Conservation (phyloP, 2,888 invertebrate genomes). For the Leucozona laternaria region DNA sequence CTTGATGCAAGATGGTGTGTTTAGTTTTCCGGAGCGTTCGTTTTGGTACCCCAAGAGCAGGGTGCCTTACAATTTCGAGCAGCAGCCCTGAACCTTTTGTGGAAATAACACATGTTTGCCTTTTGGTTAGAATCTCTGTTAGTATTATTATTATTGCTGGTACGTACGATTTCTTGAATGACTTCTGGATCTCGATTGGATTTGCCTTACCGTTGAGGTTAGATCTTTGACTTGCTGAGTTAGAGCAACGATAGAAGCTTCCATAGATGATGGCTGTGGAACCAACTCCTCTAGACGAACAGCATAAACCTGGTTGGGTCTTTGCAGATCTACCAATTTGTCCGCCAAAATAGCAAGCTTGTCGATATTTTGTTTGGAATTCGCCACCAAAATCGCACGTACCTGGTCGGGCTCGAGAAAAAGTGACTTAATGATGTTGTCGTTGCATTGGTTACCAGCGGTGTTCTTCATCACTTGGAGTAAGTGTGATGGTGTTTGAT, state of each 20-base stretch:
- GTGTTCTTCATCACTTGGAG: neutral
- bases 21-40: neutral
- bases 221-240: neutral
- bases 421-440: neutral
- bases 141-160: too few species aligned
- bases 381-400: neutral
- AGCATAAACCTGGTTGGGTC: neutral
- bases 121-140: neutral
- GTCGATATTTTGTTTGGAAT: neutral
- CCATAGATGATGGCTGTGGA: neutral
- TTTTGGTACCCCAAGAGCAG: neutral
- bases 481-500: neutral
- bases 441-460: neutral
- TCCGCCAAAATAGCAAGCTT: neutral
- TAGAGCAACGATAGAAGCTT: neutral
- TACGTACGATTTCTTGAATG: neutral
- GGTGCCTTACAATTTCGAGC: constrained; percentile 1
- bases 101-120: neutral
- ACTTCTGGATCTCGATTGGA: neutral
- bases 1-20: neutral
- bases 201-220: too few species aligned
- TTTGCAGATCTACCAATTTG: neutral
- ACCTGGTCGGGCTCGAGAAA: neutral
- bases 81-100: neutral
- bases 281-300: too few species aligned